Percentiles rank a stretch among this genome's conserved stretches.
Evolutionary conservation across 2,113 vertebrate genomes (phyloP).

Genomic region (Hymenochirus boettgeri): DNA sequence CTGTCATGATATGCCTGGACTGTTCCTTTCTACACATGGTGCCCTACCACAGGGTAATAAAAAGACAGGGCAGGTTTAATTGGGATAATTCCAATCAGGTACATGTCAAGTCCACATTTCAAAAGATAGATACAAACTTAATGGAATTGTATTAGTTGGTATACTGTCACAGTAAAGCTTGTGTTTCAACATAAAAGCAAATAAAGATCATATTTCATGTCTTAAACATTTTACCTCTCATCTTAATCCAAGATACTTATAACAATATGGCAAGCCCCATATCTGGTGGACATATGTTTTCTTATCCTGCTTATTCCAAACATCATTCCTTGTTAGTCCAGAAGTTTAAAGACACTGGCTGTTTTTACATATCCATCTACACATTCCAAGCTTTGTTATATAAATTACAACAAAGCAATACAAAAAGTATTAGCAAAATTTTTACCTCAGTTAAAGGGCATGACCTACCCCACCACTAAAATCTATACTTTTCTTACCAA

Average conservation of each 20-base stretch:
- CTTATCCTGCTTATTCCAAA: background rate
- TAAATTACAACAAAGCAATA: too few species aligned
- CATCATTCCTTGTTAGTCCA: background rate
- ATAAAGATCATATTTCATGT: background rate
- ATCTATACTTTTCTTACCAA: too few species aligned
- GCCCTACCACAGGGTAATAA: background rate
- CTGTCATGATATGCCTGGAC: background rate
- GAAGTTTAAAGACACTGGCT: background rate
- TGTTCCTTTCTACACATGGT: background rate
- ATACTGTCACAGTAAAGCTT: background rate
- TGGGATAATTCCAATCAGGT: background rate
- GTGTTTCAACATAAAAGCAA: background rate
- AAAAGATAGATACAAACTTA: too few species aligned
- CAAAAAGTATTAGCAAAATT: too few species aligned
- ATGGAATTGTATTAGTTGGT: background rate
- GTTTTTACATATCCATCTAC: too few species aligned
- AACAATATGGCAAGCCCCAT: background rate
- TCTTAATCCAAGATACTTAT: background rate
- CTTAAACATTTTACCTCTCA: background rate
- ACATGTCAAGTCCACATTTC: background rate
- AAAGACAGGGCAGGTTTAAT: background rate
- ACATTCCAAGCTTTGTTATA: too few species aligned
- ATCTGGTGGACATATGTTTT: constrained; percentile 1
- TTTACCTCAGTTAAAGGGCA: too few species aligned
- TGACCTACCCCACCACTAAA: too few species aligned